These are phyloP conservation scores for Hydra vulgaris DNA, from an alignment of 30 jellyfish, hydroid and myxozoan species.

Conservation along the genomic window DNA sequence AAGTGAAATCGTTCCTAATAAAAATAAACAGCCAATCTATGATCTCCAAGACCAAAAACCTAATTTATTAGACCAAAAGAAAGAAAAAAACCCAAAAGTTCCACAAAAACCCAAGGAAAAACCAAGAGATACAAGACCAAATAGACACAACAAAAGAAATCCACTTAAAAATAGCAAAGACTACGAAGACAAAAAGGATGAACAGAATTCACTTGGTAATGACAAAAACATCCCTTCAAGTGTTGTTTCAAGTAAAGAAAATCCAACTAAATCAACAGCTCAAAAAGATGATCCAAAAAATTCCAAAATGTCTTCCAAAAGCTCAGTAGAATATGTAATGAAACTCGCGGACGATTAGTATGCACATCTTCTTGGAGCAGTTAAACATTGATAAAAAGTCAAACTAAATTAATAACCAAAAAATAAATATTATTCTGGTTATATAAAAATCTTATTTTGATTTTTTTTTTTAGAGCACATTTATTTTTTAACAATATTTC, in stretches of 20 bases:
- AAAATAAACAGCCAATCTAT: neutral
- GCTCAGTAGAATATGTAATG: neutral
- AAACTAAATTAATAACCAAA: neutral
- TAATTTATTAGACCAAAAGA: neutral
- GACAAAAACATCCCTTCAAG: neutral
- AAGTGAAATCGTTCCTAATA: neutral
- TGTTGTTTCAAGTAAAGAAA: neutral
- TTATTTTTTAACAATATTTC: too few species aligned
- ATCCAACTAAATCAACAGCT: neutral
- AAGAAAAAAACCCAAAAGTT: neutral
- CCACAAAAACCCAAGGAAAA: neutral
- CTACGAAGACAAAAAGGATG: neutral
- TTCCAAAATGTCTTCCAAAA: neutral
- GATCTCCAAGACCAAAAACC: neutral
- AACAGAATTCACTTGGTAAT: too few species aligned
- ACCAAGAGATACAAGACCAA: neutral
- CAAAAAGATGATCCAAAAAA: neutral
- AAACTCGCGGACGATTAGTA: neutral
- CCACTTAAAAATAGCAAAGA: neutral
- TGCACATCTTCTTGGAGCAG: too few species aligned
- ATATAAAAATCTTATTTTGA: too few species aligned
- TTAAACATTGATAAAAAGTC: too few species aligned
- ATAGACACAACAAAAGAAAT: neutral
- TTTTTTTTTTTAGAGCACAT: too few species aligned
- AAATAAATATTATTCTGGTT: too few species aligned